Conservation (phyloP, 2,888 invertebrate species). For the Pristionchus mayeri region DNA sequence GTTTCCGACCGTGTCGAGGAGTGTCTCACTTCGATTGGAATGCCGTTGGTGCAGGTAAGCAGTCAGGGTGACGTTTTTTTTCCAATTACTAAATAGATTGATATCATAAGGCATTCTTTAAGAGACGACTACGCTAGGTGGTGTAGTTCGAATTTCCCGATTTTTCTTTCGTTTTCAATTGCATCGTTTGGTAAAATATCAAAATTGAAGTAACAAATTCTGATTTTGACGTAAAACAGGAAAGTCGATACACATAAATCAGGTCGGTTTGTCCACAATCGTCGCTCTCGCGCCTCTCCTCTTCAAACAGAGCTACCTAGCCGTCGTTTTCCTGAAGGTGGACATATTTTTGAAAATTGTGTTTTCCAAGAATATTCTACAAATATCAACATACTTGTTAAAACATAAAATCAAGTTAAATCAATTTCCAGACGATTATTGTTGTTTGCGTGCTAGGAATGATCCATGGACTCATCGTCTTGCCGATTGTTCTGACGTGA, state of each 20-base stretch:
- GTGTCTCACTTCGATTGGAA: slow-evolving; percentile 68
- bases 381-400: background rate
- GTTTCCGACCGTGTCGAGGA: slow-evolving; percentile 64
- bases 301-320: slow-evolving; percentile 72
- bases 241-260: slow-evolving; percentile 6
- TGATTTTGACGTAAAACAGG: too few species aligned
- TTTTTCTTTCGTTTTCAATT: too few species aligned
- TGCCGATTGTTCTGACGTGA: slow-evolving; percentile 67
- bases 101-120: too few species aligned
- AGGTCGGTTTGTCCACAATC: slow-evolving; percentile 71
- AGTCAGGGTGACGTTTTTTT: too few species aligned
- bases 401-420: background rate
- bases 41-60: slow-evolving; percentile 68
- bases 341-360: background rate
- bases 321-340: slow-evolving; percentile 69
- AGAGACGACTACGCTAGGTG: too few species aligned
- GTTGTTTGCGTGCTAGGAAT: slow-evolving; percentile 72
- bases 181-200: background rate
- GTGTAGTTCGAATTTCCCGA: background rate
- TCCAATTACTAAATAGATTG: too few species aligned
- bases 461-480: slow-evolving; percentile 70
- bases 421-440: slow-evolving; percentile 58
- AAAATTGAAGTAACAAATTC: background rate
- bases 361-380: background rate
- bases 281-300: slow-evolving; percentile 70